These are phyloP conservation scores for Steinernema scapterisci DNA, from an alignment of 2,888 invertebrate genomes.

Conservation along the genomic window DNA sequence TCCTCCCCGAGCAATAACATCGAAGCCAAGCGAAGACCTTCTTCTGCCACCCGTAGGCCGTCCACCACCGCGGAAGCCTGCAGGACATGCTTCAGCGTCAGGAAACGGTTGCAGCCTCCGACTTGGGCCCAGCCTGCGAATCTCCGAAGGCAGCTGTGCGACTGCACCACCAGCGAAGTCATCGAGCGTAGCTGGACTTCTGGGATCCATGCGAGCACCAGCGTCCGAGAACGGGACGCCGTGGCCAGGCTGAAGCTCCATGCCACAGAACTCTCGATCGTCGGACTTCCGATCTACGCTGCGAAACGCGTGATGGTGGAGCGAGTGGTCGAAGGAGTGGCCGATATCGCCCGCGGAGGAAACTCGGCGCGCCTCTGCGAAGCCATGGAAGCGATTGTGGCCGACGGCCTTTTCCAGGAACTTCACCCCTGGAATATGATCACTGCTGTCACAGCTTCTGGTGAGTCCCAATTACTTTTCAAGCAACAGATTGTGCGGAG, in stretches of 20 bases:
- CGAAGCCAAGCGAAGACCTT: constrained; percentile 33
- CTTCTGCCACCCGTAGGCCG: neutral
- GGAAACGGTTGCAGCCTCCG: constrained; percentile 55
- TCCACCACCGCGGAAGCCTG: constrained; percentile 45
- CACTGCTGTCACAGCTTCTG: constrained; percentile 55
- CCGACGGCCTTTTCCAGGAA: constrained; percentile 82
- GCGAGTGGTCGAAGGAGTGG: constrained; percentile 64
- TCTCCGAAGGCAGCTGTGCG: constrained; percentile 48
- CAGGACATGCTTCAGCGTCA: constrained; percentile 57
- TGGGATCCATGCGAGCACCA: neutral
- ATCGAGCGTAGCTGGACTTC: constrained; percentile 33
- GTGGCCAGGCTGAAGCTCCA: constrained; percentile 51
- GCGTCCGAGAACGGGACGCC: constrained; percentile 5
- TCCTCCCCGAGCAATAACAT: constrained; percentile 34
- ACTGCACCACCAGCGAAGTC: constrained; percentile 43
- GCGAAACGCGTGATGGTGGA: constrained; percentile 61
- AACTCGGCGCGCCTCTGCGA: constrained; percentile 75
- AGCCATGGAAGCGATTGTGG: constrained; percentile 81
- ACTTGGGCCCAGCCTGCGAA: constrained; percentile 51
- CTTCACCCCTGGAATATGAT: constrained; percentile 57
- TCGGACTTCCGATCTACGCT: constrained; percentile 64
- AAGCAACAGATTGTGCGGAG: neutral
- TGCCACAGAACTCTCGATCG: constrained; percentile 60
- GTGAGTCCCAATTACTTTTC: constrained; percentile 33
- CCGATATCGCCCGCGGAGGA: constrained; percentile 53